phyloP scores from a whole-genome alignment of 2,797 vertebrate species.

The Etheostoma perlongum region DNA sequence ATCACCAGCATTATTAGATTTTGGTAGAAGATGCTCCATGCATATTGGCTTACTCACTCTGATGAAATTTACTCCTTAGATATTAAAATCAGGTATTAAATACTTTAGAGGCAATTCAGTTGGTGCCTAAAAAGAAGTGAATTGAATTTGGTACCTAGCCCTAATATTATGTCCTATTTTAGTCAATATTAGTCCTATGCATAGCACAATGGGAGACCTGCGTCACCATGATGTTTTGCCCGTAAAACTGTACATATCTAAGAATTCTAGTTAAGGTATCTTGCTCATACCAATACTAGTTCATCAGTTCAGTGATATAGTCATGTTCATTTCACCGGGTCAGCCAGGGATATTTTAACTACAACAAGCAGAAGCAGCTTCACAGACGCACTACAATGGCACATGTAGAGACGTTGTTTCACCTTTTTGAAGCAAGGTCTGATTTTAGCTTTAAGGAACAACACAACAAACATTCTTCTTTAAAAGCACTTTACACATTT shows the following conservation, averaged over 20 bases:
- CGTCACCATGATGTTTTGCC: background rate
- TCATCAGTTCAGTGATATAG: background rate
- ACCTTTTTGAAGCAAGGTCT: background rate
- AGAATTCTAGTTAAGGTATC: too few relatives aligned
- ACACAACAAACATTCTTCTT: background rate
- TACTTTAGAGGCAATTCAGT: too few relatives aligned
- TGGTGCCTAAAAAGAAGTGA: too few relatives aligned
- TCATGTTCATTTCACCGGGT: background rate
- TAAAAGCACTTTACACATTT: background rate
- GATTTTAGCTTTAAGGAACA: background rate
- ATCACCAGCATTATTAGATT: too few relatives aligned
- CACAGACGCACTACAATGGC: background rate
- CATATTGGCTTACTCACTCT: too few relatives aligned
- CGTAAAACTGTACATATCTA: background rate
- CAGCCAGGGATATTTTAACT: background rate
- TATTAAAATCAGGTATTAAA: too few relatives aligned
- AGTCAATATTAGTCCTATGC: background rate
- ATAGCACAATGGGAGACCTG: background rate
- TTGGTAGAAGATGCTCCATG: too few relatives aligned
- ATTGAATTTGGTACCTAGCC: too few relatives aligned
- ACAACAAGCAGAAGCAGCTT: background rate
- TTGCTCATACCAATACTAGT: background rate
- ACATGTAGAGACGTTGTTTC: background rate
- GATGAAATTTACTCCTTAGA: too few relatives aligned
- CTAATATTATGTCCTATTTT: conserved; percentile 25